These are phyloP conservation scores for Sebastes kiyomatsui DNA, from an alignment of 2,797 vertebrate species.

Conservation along the genomic window DNA sequence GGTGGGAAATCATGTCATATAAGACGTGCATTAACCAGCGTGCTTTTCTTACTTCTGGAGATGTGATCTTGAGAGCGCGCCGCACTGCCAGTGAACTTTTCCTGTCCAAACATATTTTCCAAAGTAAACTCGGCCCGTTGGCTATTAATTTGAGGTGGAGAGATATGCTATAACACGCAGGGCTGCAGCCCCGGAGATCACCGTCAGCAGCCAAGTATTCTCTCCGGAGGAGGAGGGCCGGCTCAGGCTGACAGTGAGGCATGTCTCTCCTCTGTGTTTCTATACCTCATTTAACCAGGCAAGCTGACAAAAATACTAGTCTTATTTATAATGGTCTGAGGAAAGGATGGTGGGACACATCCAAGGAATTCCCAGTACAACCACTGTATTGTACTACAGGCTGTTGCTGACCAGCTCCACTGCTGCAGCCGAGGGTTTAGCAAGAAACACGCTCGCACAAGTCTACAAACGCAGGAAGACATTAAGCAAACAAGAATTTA, in stretches of 20 bases:
- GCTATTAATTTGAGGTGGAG: conserved; percentile 70
- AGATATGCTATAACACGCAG: conserved; percentile 70
- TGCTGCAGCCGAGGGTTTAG: neutral
- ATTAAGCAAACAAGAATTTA: neutral
- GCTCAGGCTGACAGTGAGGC: conserved; percentile 59
- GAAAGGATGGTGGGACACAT: conserved; percentile 14
- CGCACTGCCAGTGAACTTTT: conserved; percentile 46
- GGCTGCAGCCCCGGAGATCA: conserved; percentile 63
- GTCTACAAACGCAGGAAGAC: neutral
- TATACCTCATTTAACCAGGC: conserved; percentile 53
- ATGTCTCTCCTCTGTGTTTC: conserved; percentile 35
- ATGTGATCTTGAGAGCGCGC: conserved; percentile 34
- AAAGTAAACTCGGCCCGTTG: conserved; percentile 64
- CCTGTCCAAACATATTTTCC: conserved; percentile 69
- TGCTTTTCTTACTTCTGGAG: conserved; percentile 37
- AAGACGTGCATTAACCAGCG: conserved; percentile 12
- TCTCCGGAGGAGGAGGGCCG: conserved; percentile 44
- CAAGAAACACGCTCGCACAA: neutral
- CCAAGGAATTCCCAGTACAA: conserved; percentile 22
- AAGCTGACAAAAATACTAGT: conserved; percentile 38
- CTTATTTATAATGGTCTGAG: conserved; percentile 34
- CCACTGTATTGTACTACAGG: neutral
- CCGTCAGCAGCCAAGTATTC: conserved; percentile 65
- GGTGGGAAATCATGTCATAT: conserved; percentile 41
- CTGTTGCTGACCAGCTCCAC: neutral